These are phyloP conservation scores for Artemisiospiza belli DNA, from an alignment of 2,113 vertebrate genomes.

Conservation along the genomic window DNA sequence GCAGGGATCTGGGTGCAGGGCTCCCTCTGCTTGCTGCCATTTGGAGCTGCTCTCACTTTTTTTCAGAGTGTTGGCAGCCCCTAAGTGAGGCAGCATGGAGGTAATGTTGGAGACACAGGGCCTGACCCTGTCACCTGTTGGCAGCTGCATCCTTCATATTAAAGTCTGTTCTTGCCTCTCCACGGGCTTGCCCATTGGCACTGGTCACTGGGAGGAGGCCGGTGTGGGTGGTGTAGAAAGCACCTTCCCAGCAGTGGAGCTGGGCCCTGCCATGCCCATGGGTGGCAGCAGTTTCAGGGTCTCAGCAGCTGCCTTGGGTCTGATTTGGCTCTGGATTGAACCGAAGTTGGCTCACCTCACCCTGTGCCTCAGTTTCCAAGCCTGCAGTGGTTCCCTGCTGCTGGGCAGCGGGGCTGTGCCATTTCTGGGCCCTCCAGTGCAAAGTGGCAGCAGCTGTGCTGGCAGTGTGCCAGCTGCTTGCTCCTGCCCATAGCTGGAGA, in stretches of 20 bases:
- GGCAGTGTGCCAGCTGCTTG: accelerated
- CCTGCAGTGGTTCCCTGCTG: accelerated
- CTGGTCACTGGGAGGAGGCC: not conserved
- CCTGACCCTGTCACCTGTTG: not conserved
- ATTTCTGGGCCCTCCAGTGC: accelerated
- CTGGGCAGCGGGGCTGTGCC: accelerated
- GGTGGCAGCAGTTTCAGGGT: not conserved
- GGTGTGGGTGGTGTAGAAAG: accelerated
- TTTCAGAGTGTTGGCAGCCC: not conserved
- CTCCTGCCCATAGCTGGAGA: not conserved
- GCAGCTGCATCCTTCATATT: not conserved
- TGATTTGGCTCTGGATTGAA: not conserved
- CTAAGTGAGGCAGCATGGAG: not conserved
- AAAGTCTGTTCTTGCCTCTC: not conserved
- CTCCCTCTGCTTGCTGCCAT: not conserved
- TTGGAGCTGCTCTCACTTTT: not conserved
- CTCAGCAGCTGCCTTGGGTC: not conserved
- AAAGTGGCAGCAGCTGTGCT: not conserved
- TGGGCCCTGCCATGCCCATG: not conserved
- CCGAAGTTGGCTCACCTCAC: not conserved
- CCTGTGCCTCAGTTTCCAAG: not conserved
- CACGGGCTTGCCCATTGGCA: accelerated
- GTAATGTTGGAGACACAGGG: not conserved
- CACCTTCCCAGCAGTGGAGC: not conserved
- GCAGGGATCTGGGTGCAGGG: not conserved